Percentiles rank a stretch among this genome's conserved stretches.
These are phyloP conservation scores for Beaufortia kweichowensis DNA, from an alignment of 2,113 vertebrate genomes.

Conservation along the genomic window DNA sequence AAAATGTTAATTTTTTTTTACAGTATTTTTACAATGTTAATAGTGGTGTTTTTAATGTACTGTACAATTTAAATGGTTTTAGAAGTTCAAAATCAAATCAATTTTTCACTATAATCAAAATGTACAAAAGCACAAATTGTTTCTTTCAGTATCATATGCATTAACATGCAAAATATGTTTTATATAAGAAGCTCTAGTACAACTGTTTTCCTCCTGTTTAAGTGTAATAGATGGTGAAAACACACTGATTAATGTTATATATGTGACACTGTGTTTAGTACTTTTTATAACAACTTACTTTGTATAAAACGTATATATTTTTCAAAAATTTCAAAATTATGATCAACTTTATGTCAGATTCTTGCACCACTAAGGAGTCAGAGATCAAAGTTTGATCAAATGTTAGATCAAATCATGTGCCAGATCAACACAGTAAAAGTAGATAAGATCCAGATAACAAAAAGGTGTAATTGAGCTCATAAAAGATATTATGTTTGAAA, in stretches of 20 bases:
- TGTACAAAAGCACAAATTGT: not conserved
- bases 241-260: not conserved
- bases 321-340: no score
- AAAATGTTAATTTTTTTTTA: not conserved
- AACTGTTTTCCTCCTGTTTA: not conserved
- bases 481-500: no score
- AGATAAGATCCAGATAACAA: slow-evolving; percentile 9
- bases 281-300: no score
- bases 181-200: not conserved
- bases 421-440: not conserved
- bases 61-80: not conserved
- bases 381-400: not conserved
- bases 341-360: not conserved
- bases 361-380: not conserved
- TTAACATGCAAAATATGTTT: not conserved
- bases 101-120: not conserved
- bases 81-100: not conserved
- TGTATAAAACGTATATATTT: not conserved
- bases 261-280: not conserved
- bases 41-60: not conserved
- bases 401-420: not conserved
- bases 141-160: not conserved
- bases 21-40: slow-evolving; percentile 1
- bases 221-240: not conserved
- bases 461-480: not conserved